Base-by-base conservation (phyloP, 2,797 vertebrate genomes). In the Lindbergichthys nudifrons region DNA sequence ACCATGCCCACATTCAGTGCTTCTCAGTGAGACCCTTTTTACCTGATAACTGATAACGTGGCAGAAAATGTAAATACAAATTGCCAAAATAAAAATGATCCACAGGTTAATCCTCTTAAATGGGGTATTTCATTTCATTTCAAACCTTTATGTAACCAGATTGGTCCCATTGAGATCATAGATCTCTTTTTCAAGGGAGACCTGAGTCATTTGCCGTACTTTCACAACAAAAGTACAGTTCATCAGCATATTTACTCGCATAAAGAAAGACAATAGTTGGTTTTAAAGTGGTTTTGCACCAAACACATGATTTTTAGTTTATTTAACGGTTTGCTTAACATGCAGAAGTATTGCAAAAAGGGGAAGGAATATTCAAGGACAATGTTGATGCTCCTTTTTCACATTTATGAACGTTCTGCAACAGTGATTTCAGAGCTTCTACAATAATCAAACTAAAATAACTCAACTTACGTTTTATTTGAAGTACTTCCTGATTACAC, bases 381-480 rank as follows among this genome's bases (percentile, higher is more conserved):
- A 30, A 30, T 30, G 30, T 30, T 30, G 30, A 30, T 30, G 30
- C 30, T 30, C 2, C 30, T 4, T 26, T 36, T 36, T 36, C 5
- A 9, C 6, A 36, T 9, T 7, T 32, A 36, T 9, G 8, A 36
- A 36, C 8, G 32, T 41, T 61, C 15, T 36, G 32, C 32, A 8
- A 36, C 32, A 62, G 16, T 50, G 59, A 23, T 56, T 10, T 36
- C 32, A 36, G 32, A 36, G 41, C n/a, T 18, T 45, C 13, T 47
- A 18, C 39, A 6, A 8, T 42, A 39, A 45, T 69, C 50, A 50
- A 30, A 50, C 36, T 9, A 56, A 19, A 6, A 18, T 13, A 32
- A 53, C 15, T 48, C 58, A 58, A 47, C 30, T 32, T 32, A 32
- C 9, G 30, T 65, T 43, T 47, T 32, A 63, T 65, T 46, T 39